phyloP scores from a whole-genome alignment of 2,888 invertebrate genomes.

The Cataglyphis altisquamis region DNA sequence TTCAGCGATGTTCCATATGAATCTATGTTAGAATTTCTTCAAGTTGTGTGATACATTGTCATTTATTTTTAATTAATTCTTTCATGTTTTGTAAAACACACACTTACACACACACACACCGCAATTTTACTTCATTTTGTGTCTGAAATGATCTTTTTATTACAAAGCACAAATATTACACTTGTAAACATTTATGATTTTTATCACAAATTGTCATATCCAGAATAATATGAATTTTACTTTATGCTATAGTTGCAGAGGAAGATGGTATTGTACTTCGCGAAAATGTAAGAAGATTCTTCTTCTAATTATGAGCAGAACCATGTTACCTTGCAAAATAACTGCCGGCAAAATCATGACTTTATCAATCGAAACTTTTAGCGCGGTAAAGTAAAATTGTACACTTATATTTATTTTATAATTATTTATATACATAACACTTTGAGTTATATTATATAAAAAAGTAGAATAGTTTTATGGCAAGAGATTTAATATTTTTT shows the following conservation, averaged over 20 bases:
- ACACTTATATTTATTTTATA: neutral
- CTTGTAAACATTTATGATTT: neutral
- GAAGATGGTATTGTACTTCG: slow-evolving; percentile 30
- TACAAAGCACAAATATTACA: neutral
- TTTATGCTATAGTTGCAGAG: slow-evolving; percentile 10
- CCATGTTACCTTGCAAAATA: slow-evolving; percentile 17
- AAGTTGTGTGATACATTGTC: neutral
- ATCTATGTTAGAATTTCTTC: slow-evolving; percentile 8
- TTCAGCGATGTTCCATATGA: slow-evolving; percentile 9
- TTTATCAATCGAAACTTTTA: slow-evolving; percentile 29
- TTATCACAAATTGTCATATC: neutral
- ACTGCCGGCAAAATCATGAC: slow-evolving; percentile 33
- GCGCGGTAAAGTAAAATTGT: slow-evolving; percentile 28
- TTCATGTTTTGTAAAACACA: too few species aligned
- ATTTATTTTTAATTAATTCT: too few species aligned
- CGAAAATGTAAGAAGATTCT: slow-evolving; percentile 29
- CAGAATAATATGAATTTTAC: neutral
- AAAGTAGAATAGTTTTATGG: too few species aligned
- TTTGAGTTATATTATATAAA: neutral
- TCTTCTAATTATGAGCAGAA: slow-evolving; percentile 31
- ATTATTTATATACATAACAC: neutral
- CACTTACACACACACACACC: too few species aligned
- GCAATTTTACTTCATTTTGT: neutral
- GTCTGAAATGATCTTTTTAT: neutral
- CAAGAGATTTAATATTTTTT: neutral